Conservation (phyloP, 1,140 invertebrate genomes). For the Papilio glaucus region DNA sequence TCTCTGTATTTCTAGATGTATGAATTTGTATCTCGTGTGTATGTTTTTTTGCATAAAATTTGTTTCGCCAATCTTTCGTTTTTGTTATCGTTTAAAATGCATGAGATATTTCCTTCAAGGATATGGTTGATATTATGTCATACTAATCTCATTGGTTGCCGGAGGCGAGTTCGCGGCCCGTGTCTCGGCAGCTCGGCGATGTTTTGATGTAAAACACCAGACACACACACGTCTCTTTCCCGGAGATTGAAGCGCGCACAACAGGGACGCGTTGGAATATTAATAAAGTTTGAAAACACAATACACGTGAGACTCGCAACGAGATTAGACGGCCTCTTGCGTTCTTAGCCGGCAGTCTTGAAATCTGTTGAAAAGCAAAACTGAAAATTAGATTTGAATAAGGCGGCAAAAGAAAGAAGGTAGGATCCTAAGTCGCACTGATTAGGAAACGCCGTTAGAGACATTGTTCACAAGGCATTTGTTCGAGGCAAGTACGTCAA, state of each 20-base stretch:
- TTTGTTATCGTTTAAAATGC: constrained; percentile 4
- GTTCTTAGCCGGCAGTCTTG: not conserved
- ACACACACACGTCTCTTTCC: constrained; percentile 20
- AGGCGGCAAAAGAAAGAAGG: not conserved
- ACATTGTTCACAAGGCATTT: too few species aligned
- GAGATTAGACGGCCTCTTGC: constrained; percentile 21
- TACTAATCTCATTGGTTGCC: constrained; percentile 15
- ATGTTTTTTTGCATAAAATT: too few species aligned
- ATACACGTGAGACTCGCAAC: constrained; percentile 13
- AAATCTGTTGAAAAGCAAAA: not conserved
- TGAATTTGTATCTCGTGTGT: too few species aligned
- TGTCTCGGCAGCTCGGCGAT: not conserved
- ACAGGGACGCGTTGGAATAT: constrained; percentile 7
- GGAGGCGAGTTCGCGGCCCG: not conserved
- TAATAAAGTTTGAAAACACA: constrained; percentile 25
- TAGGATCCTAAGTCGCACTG: too few species aligned
- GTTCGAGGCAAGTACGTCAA: too few species aligned
- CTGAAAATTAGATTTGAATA: not conserved
- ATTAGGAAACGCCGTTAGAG: too few species aligned
- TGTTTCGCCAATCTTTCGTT: not conserved
- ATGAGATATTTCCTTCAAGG: constrained; percentile 13
- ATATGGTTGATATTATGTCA: not conserved
- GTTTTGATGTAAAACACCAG: constrained; percentile 29
- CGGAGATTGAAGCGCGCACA: constrained; percentile 12
- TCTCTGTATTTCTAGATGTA: too few species aligned